Conservation (phyloP, 2,888 invertebrate genomes). For the Allygus modestus region DNA sequence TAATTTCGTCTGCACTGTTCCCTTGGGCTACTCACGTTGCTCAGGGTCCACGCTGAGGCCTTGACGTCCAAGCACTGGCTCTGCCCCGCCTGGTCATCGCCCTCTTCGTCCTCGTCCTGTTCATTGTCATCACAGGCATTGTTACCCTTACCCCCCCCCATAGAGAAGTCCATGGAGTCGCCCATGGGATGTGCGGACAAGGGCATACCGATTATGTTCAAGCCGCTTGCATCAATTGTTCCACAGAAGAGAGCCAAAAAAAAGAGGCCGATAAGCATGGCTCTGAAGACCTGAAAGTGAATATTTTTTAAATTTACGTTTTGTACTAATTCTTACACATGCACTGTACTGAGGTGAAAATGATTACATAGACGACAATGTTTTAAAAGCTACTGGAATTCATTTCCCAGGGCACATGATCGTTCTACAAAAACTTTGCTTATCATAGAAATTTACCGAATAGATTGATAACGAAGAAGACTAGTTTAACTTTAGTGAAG, state of each 20-base stretch:
- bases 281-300: conserved; percentile 15
- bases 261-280: conserved; percentile 31
- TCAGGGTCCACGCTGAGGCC: conserved; percentile 31
- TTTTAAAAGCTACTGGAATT: too few relatives aligned
- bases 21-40: conserved; percentile 25
- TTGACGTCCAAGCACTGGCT: conserved; percentile 45
- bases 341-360: too few relatives aligned
- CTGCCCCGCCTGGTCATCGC: background rate
- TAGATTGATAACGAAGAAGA: too few relatives aligned
- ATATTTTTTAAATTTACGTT: too few relatives aligned
- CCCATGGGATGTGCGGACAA: conserved; percentile 39
- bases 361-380: too few relatives aligned
- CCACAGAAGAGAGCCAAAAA: conserved; percentile 39
- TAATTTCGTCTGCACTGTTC: too few relatives aligned
- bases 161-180: conserved; percentile 35
- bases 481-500: too few relatives aligned
- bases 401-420: too few relatives aligned
- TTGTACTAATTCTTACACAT: too few relatives aligned
- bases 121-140: background rate
- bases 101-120: background rate
- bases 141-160: background rate
- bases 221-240: background rate
- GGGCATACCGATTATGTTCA: conserved; percentile 48
- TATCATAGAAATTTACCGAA: too few relatives aligned
- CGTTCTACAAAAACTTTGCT: too few relatives aligned